Base-by-base conservation (phyloP, 2,888 invertebrate genomes). In the Oxytorus armatus region DNA sequence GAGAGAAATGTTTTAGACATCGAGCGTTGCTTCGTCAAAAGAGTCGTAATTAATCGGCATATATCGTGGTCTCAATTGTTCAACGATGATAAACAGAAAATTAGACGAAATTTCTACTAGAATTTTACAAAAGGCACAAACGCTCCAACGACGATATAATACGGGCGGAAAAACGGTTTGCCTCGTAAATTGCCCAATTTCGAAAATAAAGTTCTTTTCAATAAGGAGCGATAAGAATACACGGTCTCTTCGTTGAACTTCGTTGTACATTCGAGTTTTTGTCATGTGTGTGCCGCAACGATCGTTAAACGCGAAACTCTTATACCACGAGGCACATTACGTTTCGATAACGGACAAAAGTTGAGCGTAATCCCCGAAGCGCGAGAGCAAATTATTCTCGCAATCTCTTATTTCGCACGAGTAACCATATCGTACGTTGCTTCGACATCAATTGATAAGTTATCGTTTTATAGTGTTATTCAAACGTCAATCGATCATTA, bases 381-480 rank as follows among this genome's bases (percentile, higher is more conserved):
- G 29, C 2, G 29, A 29, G 29, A 29, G 5, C 2, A 29, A 29
- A 29, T 29, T 25, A 21, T 42, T 2, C 36, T 36, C 29, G 36
- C 36, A 29, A 16, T 0, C 3, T 3, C 39, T 14, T 36, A 2
- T 36, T 39, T 36, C 39, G 36, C 23, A 61, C 25, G 11, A 14
- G 3, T 16, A 25, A 44, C 44, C 39, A 16, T 25, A 53, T 53
- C 53, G 44, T 63, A 23, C 66, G 53, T 21, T 39, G 39, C 53
- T 68, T 3, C 14, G 39, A 16, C 16, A 10, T 11, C 11, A 7
- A 68, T 11, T 42, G 55, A 68, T 68, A 42, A 68, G 23, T 42
- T 18, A 55, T 55, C 42, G 25, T 44, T 16, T 8, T 55, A 42
- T 29, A 36, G 14, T 47, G 33, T 44, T 33, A 53, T 5, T 53